A percentile compares a stretch with the other conserved stretches of the same genome.
Conservation (phyloP, 2,888 invertebrate species). For the Camptogramma bilineatum region DNA sequence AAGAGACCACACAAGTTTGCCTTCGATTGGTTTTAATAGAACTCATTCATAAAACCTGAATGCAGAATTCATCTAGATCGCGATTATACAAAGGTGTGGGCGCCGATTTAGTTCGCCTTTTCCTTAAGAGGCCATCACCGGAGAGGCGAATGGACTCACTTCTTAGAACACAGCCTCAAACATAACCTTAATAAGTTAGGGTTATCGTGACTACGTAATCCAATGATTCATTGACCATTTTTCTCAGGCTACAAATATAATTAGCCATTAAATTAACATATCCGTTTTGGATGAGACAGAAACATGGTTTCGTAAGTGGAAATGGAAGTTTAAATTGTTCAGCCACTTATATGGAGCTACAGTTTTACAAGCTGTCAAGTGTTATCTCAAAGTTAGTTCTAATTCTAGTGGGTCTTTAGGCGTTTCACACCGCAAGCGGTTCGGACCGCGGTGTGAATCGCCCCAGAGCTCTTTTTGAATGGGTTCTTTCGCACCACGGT, state of each 20-base stretch:
- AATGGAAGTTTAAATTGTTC: conserved; percentile 36
- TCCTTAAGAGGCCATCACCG: conserved; percentile 51
- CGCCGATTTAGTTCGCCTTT: conserved; percentile 53
- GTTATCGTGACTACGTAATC: conserved; percentile 47
- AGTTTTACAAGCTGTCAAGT: conserved; percentile 38
- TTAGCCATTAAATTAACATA: conserved; percentile 35
- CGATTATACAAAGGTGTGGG: conserved; percentile 54
- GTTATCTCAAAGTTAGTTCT: conserved; percentile 21
- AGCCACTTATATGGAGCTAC: conserved; percentile 25
- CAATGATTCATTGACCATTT: conserved; percentile 47
- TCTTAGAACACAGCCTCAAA: conserved; percentile 50
- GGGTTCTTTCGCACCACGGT: no score
- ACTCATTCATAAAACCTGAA: conserved; percentile 52
- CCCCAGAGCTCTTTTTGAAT: no score
- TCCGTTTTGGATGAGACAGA: conserved; percentile 43
- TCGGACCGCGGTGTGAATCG: no score
- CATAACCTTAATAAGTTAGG: conserved; percentile 39
- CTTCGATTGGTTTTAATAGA: conserved; percentile 30
- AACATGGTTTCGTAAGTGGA: conserved; percentile 34
- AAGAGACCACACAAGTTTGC: conserved; percentile 25
- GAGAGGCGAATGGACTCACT: conserved; percentile 47
- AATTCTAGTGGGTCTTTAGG: no score
- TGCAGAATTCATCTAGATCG: conserved; percentile 48
- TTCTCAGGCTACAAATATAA: conserved; percentile 32
- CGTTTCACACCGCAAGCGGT: conserved; percentile 30